Evolutionary conservation across 2,888 invertebrate genomes (phyloP).

Genomic region (Xylota segnis): DNA sequence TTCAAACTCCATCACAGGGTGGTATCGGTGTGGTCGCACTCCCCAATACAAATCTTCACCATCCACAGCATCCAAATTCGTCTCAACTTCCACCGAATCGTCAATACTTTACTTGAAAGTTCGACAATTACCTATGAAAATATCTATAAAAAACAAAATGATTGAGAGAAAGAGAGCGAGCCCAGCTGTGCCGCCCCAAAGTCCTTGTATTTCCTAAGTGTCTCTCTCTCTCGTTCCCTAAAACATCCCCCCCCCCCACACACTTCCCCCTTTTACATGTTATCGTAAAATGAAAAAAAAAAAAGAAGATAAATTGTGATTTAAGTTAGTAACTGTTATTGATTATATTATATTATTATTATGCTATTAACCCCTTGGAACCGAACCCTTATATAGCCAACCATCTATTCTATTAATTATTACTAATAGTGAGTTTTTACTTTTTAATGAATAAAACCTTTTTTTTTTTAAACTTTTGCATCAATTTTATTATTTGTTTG

Average conservation of each 20-base stretch:
- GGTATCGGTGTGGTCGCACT: constrained; percentile 83
- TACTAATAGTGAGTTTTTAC: constrained; percentile 58
- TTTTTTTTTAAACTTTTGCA: constrained; percentile 45
- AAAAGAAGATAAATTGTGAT: constrained; percentile 73
- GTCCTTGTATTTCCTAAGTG: constrained; percentile 15
- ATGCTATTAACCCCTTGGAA: constrained; percentile 48
- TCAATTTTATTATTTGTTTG: constrained; percentile 10
- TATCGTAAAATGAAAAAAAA: constrained; percentile 60
- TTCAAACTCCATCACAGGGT: constrained; percentile 82
- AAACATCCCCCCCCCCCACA: too few relatives aligned
- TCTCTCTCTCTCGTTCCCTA: constrained; percentile 34
- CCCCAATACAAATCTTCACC: constrained; percentile 79
- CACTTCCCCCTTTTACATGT: constrained; percentile 49
- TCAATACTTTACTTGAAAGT: constrained; percentile 79
- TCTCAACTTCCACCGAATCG: constrained; percentile 62
- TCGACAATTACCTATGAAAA: constrained; percentile 25
- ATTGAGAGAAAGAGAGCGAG: constrained; percentile 9
- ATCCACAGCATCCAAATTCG: constrained; percentile 44
- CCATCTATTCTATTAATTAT: constrained; percentile 49
- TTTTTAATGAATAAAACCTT: constrained; percentile 61
- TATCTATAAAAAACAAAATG: not conserved
- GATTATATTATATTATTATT: constrained; percentile 69
- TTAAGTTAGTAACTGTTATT: constrained; percentile 76
- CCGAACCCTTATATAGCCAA: constrained; percentile 36
- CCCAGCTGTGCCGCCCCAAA: not conserved